Conservation (phyloP, 2,888 invertebrate genomes). For the Periphyllus acericola region DNA sequence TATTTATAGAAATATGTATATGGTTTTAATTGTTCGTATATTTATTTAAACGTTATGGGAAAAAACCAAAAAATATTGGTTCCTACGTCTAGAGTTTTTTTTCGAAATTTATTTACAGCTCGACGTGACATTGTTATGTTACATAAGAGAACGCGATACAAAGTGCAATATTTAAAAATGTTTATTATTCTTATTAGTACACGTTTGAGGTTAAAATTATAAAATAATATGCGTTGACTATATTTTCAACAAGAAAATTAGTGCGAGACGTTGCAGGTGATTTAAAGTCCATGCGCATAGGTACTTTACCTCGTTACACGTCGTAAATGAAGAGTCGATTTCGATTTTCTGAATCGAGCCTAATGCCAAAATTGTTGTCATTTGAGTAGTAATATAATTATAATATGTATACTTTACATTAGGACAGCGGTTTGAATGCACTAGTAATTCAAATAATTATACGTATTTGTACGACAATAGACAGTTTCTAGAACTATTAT, state of each 20-base stretch:
- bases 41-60: too few relatives aligned
- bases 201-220: too few relatives aligned
- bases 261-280: not conserved
- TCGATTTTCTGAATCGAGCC: not conserved
- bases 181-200: too few relatives aligned
- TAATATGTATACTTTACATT: not conserved
- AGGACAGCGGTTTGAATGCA: not conserved
- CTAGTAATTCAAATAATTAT: slow-evolving; percentile 38
- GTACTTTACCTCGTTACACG: not conserved
- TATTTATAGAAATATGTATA: too few relatives aligned
- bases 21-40: too few relatives aligned
- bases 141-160: too few relatives aligned
- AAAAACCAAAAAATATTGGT: too few relatives aligned
- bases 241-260: not conserved
- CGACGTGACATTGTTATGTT: too few relatives aligned
- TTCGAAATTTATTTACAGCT: too few relatives aligned
- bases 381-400: not conserved
- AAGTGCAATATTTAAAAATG: too few relatives aligned
- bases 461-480: not conserved
- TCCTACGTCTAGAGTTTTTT: too few relatives aligned
- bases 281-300: not conserved
- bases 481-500: not conserved
- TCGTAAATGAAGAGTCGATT: not conserved
- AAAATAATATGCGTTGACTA: not conserved
- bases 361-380: not conserved